Percentiles rank a stretch among this genome's conserved stretches.
Evolutionary conservation across 1,140 invertebrate species (phyloP).

Genomic region (Ostrea edulis): DNA sequence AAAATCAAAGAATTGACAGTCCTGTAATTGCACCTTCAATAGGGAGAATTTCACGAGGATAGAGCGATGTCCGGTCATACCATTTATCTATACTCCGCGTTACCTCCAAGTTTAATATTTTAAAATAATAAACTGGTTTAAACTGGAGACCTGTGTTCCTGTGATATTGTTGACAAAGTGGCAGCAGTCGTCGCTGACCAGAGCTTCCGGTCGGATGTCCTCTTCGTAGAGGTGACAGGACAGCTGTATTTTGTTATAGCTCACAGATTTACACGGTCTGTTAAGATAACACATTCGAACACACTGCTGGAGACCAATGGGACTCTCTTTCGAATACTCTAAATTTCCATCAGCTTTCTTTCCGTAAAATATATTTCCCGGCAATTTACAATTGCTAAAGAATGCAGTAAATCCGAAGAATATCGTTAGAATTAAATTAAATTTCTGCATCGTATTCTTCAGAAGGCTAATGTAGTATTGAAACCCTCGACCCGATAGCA

Average conservation of each 20-base stretch:
- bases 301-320: background rate
- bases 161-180: background rate
- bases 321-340: background rate
- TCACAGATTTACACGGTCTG: background rate
- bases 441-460: too few species aligned
- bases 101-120: too few species aligned
- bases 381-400: background rate
- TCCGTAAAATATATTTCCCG: background rate
- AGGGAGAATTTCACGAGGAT: too few species aligned
- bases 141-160: background rate
- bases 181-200: background rate
- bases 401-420: background rate
- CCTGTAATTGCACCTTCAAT: too few species aligned
- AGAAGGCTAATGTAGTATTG: too few species aligned
- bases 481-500: too few species aligned
- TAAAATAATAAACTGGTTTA: background rate
- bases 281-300: background rate
- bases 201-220: background rate
- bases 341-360: background rate
- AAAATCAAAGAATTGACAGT: too few species aligned
- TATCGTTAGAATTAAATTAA: too few species aligned
- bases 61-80: too few species aligned
- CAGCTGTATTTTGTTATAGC: background rate
- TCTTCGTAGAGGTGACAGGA: background rate
- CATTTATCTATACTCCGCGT: too few species aligned